Evolutionary conservation across 35 echinoderm and acorn worm genomes (phyloP), one percentile per base, ranked within the genome.

Genomic region (Ptychodera flava): DNA sequence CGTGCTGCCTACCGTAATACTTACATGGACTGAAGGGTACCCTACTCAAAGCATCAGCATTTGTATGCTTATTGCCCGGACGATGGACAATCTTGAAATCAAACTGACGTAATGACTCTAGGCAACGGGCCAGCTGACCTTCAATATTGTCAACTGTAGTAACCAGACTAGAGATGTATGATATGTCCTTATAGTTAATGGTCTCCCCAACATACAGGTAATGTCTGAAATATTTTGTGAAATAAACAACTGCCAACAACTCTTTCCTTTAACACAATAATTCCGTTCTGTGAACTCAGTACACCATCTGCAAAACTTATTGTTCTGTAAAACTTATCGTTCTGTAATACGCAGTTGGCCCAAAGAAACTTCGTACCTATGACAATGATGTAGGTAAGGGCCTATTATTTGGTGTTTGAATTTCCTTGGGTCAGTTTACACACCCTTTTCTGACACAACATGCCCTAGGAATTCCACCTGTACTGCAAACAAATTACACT

Each of bases 291-390:
- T 14, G 12, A 32, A 31, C 45, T 78, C 2, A 90, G 35, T 0
- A 88, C 28, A 35, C 79, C 36, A 33, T 88, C 87, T 16, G 88
- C 92, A 36, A 87, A 93, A 1, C 88, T 88, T 0, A 93, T 76
- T 45, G 85, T 1, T 22, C 29, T 31, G 89, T 87, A 78, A 91
- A 91, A 0, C 81, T n/a, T n/a, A n/a, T n/a, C n/a, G n/a, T 32
- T 36, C 93, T n/a, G 78, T 94, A 94, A 36, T 94, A 94, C 0
- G 89, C 91, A 28, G 87, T 80, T n/a, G 83, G 83, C 6, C 87
- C 87, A 1, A 89, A 31, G 80, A 89, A 89, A 37, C 78, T 82
- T 2, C 78, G 34, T 1, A 94, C 89, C 33, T 94, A 79, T 34
- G 34, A 78, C 16, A 87, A 45, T 75, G 35, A 31, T 30, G 75